phyloP scores from a whole-genome alignment of 1,140 invertebrate genomes.

The Trichomalopsis sarcophagae region DNA sequence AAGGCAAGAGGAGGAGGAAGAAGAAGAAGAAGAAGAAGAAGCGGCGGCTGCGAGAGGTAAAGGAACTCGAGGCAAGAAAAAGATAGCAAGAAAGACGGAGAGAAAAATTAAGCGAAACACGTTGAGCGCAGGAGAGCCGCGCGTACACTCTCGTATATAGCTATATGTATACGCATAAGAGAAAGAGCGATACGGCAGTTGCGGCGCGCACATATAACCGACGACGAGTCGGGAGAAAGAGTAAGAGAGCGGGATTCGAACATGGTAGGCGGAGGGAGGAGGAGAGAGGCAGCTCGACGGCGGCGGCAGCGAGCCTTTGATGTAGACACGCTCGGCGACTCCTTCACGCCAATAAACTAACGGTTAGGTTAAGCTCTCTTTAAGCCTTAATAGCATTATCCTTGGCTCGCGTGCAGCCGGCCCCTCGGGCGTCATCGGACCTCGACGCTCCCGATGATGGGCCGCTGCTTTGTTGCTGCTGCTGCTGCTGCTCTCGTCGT shows the following conservation, averaged over 20 bases:
- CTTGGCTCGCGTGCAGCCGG: slow-evolving; percentile 57
- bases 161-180: background rate
- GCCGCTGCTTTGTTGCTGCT: no score
- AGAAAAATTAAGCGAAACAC: slow-evolving; percentile 45
- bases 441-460: background rate
- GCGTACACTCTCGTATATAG: background rate
- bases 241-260: background rate
- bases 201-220: background rate
- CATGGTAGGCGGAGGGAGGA: background rate
- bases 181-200: background rate
- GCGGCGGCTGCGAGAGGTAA: slow-evolving; percentile 24
- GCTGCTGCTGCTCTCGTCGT: no score
- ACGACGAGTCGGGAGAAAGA: no score
- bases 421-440: background rate
- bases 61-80: slow-evolving; percentile 24
- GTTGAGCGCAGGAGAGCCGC: slow-evolving; percentile 7
- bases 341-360: slow-evolving; percentile 74
- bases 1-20: background rate
- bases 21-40: background rate
- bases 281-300: slow-evolving; percentile 32
- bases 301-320: slow-evolving; percentile 64
- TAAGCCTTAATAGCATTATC: slow-evolving; percentile 71
- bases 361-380: slow-evolving; percentile 70
- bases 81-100: background rate
- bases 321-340: slow-evolving; percentile 71